Base-by-base conservation (phyloP, 2,113 vertebrate genomes). In the Syngnathus typhle region DNA sequence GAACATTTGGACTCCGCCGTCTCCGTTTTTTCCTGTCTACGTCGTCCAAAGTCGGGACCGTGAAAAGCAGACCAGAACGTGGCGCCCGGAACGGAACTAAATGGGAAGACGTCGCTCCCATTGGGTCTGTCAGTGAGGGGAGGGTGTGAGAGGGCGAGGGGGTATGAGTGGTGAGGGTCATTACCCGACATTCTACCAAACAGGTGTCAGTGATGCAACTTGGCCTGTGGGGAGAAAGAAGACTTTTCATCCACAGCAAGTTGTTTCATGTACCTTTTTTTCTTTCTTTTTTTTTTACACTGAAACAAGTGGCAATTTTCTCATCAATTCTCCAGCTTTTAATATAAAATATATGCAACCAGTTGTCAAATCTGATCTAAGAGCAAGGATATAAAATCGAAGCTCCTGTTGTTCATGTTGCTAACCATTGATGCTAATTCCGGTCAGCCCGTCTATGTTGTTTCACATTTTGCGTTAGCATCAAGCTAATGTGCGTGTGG, bases 191-290 rank as follows among this genome's bases (percentile, higher is more conserved):
- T 85, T 78, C 72, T 66, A 74, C 69, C 67, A 39, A 71, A 46
- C 70, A 19, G 77, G 64, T 62, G 77, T 89, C 88, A 91, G 82
- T 89, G 90, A 81, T 90, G 87, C 69, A 87, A 78, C 83, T 87
- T 89, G 69, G 82, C 82, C 90, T 92, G 70, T 9, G 18, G 69
- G 72, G n/a, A 77, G 65, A 55, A 15, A 27, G 23, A 56, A 56
- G 27, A 16, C 7, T 16, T 46, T 47, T 27, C 23, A 52, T 52
- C 7, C 19, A 21, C 49, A 19, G 10, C 1, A 21, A 6, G 10
- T 41, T 21, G 9, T 4, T 47, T 27, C 4, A 5, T 4, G 44
- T 13, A 15, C 44, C 6, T 13, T 8, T 52, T 52, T 16, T 16
- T 47, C n/a, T n/a, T n/a, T n/a, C n/a, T 6, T 47, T 0, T 52